Base-by-base conservation (phyloP, 2,797 vertebrate species). In the Esox masquinongy region DNA sequence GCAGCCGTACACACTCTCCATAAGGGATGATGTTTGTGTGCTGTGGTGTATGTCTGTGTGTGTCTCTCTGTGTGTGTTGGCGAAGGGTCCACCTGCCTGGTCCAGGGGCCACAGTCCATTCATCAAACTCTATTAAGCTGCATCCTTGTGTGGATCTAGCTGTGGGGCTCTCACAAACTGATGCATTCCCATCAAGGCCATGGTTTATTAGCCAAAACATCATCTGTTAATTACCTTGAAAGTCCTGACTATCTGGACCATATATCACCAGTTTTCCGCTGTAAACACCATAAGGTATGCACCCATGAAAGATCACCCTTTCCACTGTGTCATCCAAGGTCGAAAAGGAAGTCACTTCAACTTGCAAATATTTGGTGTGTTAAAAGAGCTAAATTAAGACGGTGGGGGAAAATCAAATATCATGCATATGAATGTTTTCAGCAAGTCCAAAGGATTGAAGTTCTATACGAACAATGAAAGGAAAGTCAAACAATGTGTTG, bases 141-240 rank as follows among this genome's bases (percentile, higher is more conserved):
- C 82, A 81, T 84, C 88, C 82, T 84, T 78, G 79, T 82, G 89
- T 85, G 72, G 63, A 81, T 74, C 77, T 53, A 82, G 80, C 90
- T 82, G 84, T 78, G 84, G 83, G 87, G 76, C 80, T 85, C 85
- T 82, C 47, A 80, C 71, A 89, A 87, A 89, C 79, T 87, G 84
- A 90, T 89, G 82, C 83, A 79, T 88, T 77, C 84, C 83, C 72
- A 83, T 90, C 88, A 89, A 82, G 80, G 83, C 88, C 80, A 43
- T 75, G 85, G 87, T 90, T 89, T 89, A 84, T 91, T 93, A 90
- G 88, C 84, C 87, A 84, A 86, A 90, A 85, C 79, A 89, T 90
- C 79, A 88, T 92, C 93, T 89, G 90, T 92, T 93, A 93, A 94
- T 94, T 91, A 94, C 90, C 83, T 84, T 72, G 84, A 74, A 85